Evolutionary conservation across 2,113 vertebrate species (phyloP), one percentile per base, ranked within the genome.

Genomic region (Pitta sordida): DNA sequence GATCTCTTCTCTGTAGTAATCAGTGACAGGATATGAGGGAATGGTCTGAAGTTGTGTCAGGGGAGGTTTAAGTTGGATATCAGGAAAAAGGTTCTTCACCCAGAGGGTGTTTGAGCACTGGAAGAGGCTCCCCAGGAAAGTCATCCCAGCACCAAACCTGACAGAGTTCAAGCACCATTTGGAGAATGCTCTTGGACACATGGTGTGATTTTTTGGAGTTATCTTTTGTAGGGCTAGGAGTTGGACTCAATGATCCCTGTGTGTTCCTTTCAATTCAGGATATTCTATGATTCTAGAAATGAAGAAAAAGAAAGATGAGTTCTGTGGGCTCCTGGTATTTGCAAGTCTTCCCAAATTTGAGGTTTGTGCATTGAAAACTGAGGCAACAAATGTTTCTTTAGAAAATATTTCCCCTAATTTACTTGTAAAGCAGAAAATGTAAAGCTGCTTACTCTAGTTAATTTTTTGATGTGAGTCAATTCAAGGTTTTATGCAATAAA

Each of bases 1-100:
- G 22, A 67, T 52, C 27, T 24, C 43, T 65, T 52, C 27, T 24
- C 43, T 65, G 12, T 23, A 22, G 11, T 27, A 6, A 23, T 4
- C 4, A 44, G 22, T 0, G 27, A 58, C 48, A 70, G 20, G 11
- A 63, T 5, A 3, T 0, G 0, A 59, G 19, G n/a, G 15, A 88
- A 46, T 8, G 37, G 23, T 19, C 4, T 67, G 10, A 13, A 16
- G 5, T 5, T 39, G 10, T 37, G 36, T 5, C 44, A 44, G 22
- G 5, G 15, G 2, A 64, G 36, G 15, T 44, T 73, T 51, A 64
- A 10, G 9, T 0, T 1, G 20, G 30, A 27, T 71, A 49, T 32
- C 2, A 65, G 8, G 15, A n/a, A n/a, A 37, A n/a, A 3, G n/a
- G 1, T 37, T 65, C 3, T 37, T 59, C 27, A 23, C 19, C 5